phyloP scores from a whole-genome alignment of 2,113 vertebrate species.

The Caracal caracal region DNA sequence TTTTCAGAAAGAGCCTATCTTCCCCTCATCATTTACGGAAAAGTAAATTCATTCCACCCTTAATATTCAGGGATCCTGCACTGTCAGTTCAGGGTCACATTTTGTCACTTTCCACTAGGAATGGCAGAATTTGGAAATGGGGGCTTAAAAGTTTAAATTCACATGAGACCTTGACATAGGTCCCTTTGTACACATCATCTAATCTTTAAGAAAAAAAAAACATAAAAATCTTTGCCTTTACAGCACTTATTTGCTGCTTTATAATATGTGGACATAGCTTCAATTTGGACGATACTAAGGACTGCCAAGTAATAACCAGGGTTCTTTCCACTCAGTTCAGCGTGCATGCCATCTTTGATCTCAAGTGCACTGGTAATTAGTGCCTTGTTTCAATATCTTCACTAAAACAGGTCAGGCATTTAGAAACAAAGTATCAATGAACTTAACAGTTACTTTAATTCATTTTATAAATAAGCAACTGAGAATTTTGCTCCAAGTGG shows the following conservation, averaged over 20 bases:
- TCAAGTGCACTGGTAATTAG: constrained; percentile 74
- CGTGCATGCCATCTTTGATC: constrained; percentile 75
- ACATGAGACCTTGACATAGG: constrained; percentile 62
- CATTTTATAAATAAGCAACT: constrained; percentile 94
- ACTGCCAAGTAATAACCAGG: constrained; percentile 76
- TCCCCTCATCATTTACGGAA: constrained; percentile 49
- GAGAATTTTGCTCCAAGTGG: constrained; percentile 89
- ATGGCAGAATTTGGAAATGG: constrained; percentile 62
- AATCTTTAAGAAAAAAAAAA: constrained; percentile 4
- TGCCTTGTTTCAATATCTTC: constrained; percentile 78
- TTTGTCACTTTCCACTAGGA: neutral
- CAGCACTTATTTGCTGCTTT: constrained; percentile 67
- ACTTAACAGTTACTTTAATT: constrained; percentile 90
- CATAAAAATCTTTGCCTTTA: constrained; percentile 53
- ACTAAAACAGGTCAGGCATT: constrained; percentile 84
- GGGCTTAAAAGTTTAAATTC: constrained; percentile 71
- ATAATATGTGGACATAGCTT: constrained; percentile 59
- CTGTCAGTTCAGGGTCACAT: constrained; percentile 55
- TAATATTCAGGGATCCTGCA: constrained; percentile 52
- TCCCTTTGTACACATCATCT: constrained; percentile 6
- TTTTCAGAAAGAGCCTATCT: constrained; percentile 67
- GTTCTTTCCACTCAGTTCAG: constrained; percentile 73
- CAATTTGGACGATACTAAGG: constrained; percentile 50
- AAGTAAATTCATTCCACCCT: constrained; percentile 40
- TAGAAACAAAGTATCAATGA: constrained; percentile 83